A percentile compares a stretch with the other conserved stretches of the same genome.
phyloP scores from a whole-genome alignment of 2,888 invertebrate genomes.

The Temnothorax ravouxi region DNA sequence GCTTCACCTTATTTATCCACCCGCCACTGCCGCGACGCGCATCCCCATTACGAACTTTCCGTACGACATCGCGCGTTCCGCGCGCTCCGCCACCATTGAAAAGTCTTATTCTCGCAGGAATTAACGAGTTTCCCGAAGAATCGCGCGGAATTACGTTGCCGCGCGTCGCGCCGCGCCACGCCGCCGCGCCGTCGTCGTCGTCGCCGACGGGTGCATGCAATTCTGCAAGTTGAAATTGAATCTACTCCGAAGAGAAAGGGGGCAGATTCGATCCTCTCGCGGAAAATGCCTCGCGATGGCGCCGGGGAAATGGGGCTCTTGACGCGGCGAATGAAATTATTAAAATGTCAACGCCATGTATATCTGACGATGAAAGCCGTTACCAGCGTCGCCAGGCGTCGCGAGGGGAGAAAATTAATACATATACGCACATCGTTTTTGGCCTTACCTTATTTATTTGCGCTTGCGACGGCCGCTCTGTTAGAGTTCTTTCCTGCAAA shows the following conservation, averaged over 20 bases:
- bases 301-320: conserved; percentile 60
- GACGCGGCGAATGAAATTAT: conserved; percentile 76
- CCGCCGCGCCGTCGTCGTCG: neutral
- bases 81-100: conserved; percentile 42
- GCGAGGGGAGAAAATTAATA: conserved; percentile 53
- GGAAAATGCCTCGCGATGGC: conserved; percentile 62
- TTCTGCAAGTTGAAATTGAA: conserved; percentile 72
- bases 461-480: neutral
- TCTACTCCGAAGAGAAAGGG: conserved; percentile 55
- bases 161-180: conserved; percentile 40
- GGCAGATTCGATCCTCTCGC: conserved; percentile 51
- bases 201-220: conserved; percentile 58
- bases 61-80: conserved; percentile 50
- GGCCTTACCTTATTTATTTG: conserved; percentile 39
- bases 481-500: neutral
- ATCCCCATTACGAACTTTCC: conserved; percentile 51
- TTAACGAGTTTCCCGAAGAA: conserved; percentile 73
- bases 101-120: conserved; percentile 63
- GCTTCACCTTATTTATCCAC: conserved; percentile 47
- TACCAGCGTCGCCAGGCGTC: conserved; percentile 17
- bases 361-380: conserved; percentile 69
- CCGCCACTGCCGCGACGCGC: conserved; percentile 21
- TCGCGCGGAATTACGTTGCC: conserved; percentile 68
- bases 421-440: conserved; percentile 43
- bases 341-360: conserved; percentile 78